Percentiles rank a stretch among this genome's conserved stretches.
Conservation (phyloP, 2,797 vertebrate species). For the Dallia pectoralis region DNA sequence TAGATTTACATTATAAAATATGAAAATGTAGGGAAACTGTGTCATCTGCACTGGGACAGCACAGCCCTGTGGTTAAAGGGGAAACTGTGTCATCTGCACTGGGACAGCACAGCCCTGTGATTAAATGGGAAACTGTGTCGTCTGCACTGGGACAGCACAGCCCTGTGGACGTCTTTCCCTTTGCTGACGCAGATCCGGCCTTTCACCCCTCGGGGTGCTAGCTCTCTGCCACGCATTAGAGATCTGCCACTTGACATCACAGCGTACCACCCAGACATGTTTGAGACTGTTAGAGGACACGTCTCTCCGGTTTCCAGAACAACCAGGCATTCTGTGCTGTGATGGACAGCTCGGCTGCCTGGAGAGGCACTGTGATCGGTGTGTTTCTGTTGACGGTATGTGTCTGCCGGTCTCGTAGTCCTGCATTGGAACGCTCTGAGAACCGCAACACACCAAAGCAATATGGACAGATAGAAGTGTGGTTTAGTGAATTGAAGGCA, state of each 20-base stretch:
- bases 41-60: too few relatives aligned
- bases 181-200: constrained; percentile 58
- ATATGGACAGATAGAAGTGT: background rate
- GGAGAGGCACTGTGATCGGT: constrained; percentile 27
- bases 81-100: too few relatives aligned
- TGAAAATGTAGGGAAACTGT: too few relatives aligned
- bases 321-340: constrained; percentile 6
- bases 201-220: constrained; percentile 56
- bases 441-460: background rate
- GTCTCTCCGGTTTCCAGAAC: constrained; percentile 51
- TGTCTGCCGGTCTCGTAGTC: background rate
- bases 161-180: constrained; percentile 49
- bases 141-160: constrained; percentile 35
- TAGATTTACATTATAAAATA: too few relatives aligned
- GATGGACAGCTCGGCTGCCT: constrained; percentile 26
- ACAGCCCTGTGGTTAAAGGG: too few relatives aligned
- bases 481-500: background rate
- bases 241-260: constrained; percentile 66
- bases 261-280: constrained; percentile 44
- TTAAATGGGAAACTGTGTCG: constrained; percentile 37
- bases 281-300: constrained; percentile 50
- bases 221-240: constrained; percentile 58
- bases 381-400: constrained; percentile 20
- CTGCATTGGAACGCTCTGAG: background rate
- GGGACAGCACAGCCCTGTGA: too few relatives aligned